Conservation (phyloP, 1,140 invertebrate genomes). For the Pollicipes pollicipes region DNA sequence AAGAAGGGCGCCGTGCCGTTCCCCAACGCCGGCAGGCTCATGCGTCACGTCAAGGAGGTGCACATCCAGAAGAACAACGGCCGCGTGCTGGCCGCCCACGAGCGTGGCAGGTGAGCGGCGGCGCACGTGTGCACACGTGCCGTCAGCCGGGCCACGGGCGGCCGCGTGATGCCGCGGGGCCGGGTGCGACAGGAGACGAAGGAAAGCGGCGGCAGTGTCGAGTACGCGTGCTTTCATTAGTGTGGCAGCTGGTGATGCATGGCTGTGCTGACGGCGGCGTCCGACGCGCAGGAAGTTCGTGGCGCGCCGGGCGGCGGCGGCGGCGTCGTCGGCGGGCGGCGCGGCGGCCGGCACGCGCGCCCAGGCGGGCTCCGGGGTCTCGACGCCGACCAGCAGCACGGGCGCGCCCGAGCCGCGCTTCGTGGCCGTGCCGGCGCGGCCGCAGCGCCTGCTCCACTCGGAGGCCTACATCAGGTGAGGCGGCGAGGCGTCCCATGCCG, state of each 20-base stretch:
- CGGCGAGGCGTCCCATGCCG: too few species aligned
- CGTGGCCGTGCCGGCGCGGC: conserved; percentile 77
- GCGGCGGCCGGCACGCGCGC: too few species aligned
- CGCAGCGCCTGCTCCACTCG: conserved; percentile 80
- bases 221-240: too few species aligned
- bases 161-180: too few species aligned
- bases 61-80: conserved; percentile 76
- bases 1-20: conserved; percentile 62
- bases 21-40: conserved; percentile 63
- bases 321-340: too few species aligned
- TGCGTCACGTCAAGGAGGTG: conserved; percentile 79
- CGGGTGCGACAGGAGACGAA: too few species aligned
- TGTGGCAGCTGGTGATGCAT: too few species aligned
- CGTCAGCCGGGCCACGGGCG: too few species aligned
- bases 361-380: neutral
- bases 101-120: conserved; percentile 43
- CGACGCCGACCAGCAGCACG: neutral
- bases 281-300: conserved; percentile 4
- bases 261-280: too few species aligned
- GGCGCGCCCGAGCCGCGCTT: conserved; percentile 33
- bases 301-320: too few species aligned
- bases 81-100: conserved; percentile 41
- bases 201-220: too few species aligned
- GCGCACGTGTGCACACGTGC: conserved; percentile 48
- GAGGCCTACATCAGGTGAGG: conserved; percentile 85